Percentiles rank a stretch among this genome's conserved stretches.
phyloP scores from a whole-genome alignment of 53 echinoderm and acorn worm genomes.

The Stichopus horrens region DNA sequence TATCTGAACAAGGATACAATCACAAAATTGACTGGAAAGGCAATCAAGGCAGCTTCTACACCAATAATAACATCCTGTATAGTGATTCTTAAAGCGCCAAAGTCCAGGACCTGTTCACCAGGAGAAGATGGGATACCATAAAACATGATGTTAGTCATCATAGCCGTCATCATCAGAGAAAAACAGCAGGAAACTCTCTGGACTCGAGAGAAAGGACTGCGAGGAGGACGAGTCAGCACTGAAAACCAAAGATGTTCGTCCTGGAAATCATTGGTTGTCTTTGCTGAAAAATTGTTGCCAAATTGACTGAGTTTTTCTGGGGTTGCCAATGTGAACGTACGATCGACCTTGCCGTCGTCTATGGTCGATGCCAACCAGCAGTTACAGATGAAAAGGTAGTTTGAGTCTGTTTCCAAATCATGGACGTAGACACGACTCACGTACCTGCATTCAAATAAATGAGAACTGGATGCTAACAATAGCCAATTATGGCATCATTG shows the following conservation, averaged over 20 bases:
- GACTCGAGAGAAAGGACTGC: constrained; percentile 84
- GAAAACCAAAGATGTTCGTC: constrained; percentile 97
- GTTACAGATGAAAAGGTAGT: constrained; percentile 77
- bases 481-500: too few species aligned
- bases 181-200: constrained; percentile 89
- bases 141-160: constrained; percentile 98
- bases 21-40: constrained; percentile 85
- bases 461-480: too few species aligned
- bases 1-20: constrained; percentile 79
- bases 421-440: constrained; percentile 76
- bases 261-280: constrained; percentile 67
- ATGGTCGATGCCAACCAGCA: constrained; percentile 74
- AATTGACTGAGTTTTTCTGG: constrained; percentile 58
- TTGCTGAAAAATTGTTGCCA: constrained; percentile 68
- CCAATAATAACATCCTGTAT: constrained; percentile 83
- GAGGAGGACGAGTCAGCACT: constrained; percentile 69
- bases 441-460: constrained; percentile 56
- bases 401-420: constrained; percentile 73
- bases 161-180: constrained; percentile 80
- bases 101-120: constrained; percentile 82
- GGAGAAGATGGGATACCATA: constrained; percentile 77
- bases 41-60: constrained; percentile 75
- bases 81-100: constrained; percentile 78
- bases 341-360: constrained; percentile 64
- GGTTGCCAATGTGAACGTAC: constrained; percentile 58